A percentile compares a stretch with the other conserved stretches of the same genome.
Conservation (phyloP, 2,888 invertebrate species). For the Cephonodes hylas region DNA sequence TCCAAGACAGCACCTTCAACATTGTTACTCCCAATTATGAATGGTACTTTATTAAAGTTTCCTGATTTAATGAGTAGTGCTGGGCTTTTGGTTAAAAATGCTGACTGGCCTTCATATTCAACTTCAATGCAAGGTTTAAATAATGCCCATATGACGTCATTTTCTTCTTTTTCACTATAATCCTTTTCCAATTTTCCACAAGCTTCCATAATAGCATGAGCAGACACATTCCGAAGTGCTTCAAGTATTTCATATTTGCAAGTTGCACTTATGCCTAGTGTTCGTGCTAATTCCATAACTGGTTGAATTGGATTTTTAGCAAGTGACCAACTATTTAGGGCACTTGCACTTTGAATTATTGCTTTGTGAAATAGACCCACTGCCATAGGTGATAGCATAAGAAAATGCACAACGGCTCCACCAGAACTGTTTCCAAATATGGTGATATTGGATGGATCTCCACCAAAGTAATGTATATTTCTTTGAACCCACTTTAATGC, state of each 20-base stretch:
- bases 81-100: conserved; percentile 67
- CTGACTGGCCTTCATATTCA: conserved; percentile 67
- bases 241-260: conserved; percentile 58
- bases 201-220: conserved; percentile 49
- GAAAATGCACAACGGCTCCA: conserved; percentile 67
- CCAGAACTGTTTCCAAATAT: conserved; percentile 74
- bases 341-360: conserved; percentile 70
- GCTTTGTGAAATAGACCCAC: conserved; percentile 71
- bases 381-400: conserved; percentile 75
- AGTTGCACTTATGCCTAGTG: conserved; percentile 49
- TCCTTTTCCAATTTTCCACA: conserved; percentile 29
- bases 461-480: conserved; percentile 68
- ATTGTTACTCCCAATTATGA: conserved; percentile 70
- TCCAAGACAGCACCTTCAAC: conserved; percentile 57
- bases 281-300: conserved; percentile 51
- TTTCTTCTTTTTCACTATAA: conserved; percentile 23
- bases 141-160: conserved; percentile 47
- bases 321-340: conserved; percentile 66
- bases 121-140: conserved; percentile 71
- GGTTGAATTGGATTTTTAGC: conserved; percentile 55
- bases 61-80: conserved; percentile 60
- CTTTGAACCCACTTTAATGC: conserved; percentile 70
- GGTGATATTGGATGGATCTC: conserved; percentile 71
- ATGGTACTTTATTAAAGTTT: conserved; percentile 67
- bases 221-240: conserved; percentile 47